phyloP scores from a whole-genome alignment of 2,113 vertebrate genomes.

The Carassius auratus region DNA sequence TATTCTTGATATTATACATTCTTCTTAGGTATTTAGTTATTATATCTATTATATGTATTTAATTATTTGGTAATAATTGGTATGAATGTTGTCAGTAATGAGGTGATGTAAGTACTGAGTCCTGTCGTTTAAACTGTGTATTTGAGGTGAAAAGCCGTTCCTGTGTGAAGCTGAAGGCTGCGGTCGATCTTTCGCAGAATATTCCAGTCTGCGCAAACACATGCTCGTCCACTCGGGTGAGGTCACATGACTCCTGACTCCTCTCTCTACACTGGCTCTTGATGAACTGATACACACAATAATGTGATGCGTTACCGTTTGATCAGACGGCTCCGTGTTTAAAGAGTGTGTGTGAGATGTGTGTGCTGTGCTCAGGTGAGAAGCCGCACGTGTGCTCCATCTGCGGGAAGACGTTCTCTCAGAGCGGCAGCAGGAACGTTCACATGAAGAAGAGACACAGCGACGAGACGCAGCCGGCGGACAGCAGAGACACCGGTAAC shows the following conservation, averaged over 20 bases:
- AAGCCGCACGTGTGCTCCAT: conserved; percentile 95
- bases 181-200: conserved; percentile 96
- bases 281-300: not conserved
- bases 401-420: conserved; percentile 96
- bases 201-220: conserved; percentile 98
- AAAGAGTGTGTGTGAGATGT: too few relatives aligned
- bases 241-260: conserved; percentile 8
- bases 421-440: conserved; percentile 96
- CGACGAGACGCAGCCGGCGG: conserved; percentile 66
- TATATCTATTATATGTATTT: too few relatives aligned
- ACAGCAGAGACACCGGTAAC: conserved; percentile 71
- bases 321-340: not conserved
- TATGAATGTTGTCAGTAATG: conserved; percentile 11
- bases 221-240: conserved; percentile 97
- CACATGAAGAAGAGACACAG: conserved; percentile 94
- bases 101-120: not conserved
- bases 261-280: too few relatives aligned
- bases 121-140: not conserved
- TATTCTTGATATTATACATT: too few relatives aligned
- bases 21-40: too few relatives aligned
- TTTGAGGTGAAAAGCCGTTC: conserved; percentile 93
- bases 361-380: conserved; percentile 78
- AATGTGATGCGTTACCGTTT: not conserved
- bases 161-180: conserved; percentile 94
- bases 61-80: too few relatives aligned